Evolutionary conservation across 2,888 invertebrate genomes (phyloP), one percentile per base, ranked within the genome.

Genomic region (Reticulitermes lucifugus): DNA sequence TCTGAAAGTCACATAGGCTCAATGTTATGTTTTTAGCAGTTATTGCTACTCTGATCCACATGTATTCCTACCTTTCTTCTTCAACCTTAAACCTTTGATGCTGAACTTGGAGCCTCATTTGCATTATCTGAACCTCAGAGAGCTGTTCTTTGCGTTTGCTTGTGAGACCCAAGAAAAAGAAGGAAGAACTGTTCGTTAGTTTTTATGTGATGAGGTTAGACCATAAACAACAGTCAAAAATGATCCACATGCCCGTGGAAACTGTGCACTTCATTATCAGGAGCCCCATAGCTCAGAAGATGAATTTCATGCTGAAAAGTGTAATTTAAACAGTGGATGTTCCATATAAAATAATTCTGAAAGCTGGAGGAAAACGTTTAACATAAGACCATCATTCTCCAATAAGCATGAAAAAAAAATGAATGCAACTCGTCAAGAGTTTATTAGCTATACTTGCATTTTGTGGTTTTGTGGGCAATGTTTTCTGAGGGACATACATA

Each of bases 61-160:
- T 73, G 35, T 73, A 41, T 90, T 90, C 91, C 89, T 94, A 96
- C 96, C 95, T 96, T 93, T 96, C 96, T 91, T 95, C 95, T 91
- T 95, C 95, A 89, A 95, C 95, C 92, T 96, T 96, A 92, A 94
- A 94, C 90, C 95, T 93, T 92, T 96, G 96, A 90, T 94, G 94
- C 91, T 94, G 93, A 90, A 96, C 96, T 91, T 95, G 95, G 90
- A 94, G 93, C 91, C 96, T 93, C 95, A 96, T 96, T 92, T 95
- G 95, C 89, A 95, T 95, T 91, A 96, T 94, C 91, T 95, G 95
- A 90, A 95, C 95, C 91, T 96, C 95, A 91, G 96, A 95, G 90
- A 96, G 92, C 91, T 94, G 94, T 91, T 95, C 95, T 90, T 93
- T 93, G 87, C 94, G 93, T 89, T 93, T 92, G 91, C 93, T 93